phyloP scores from a whole-genome alignment of 2,888 invertebrate genomes.

The Isotomurus palustris region DNA sequence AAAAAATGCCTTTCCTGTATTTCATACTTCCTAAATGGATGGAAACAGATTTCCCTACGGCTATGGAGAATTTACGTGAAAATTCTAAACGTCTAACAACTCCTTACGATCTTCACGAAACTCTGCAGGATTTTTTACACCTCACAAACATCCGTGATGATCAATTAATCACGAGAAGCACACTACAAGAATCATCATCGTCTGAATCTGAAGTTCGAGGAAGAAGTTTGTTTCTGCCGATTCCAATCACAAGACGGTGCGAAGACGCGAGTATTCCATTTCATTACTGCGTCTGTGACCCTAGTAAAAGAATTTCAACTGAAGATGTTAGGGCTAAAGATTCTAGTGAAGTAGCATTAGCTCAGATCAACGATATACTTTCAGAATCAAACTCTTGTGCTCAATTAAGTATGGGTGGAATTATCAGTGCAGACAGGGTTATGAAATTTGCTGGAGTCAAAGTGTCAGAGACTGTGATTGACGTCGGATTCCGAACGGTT shows the following conservation, averaged over 20 bases:
- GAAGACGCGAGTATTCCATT: neutral
- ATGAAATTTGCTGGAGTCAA: no score
- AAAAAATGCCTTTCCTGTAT: slow-evolving; percentile 75
- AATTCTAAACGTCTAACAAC: slow-evolving; percentile 28
- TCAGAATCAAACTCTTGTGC: no score
- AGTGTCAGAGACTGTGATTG: no score
- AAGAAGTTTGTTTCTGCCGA: neutral
- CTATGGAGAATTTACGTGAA: slow-evolving; percentile 21
- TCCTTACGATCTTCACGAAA: slow-evolving; percentile 39
- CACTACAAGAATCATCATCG: no score
- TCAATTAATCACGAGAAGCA: no score
- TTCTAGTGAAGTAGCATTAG: no score
- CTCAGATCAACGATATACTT: no score
- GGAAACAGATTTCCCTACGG: slow-evolving; percentile 56
- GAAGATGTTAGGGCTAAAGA: neutral
- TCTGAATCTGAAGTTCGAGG: no score
- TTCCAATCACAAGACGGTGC: neutral
- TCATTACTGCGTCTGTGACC: neutral
- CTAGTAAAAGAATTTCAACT: neutral
- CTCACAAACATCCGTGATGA: slow-evolving; percentile 9
- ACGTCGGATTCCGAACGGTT: no score
- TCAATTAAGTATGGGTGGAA: no score
- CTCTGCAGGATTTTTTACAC: slow-evolving; percentile 32
- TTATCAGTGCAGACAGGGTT: no score
- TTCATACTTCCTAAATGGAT: slow-evolving; percentile 70